These are phyloP conservation scores for Paramormyrops hopkinsi DNA, from an alignment of 2,797 vertebrate species.

Conservation along the genomic window DNA sequence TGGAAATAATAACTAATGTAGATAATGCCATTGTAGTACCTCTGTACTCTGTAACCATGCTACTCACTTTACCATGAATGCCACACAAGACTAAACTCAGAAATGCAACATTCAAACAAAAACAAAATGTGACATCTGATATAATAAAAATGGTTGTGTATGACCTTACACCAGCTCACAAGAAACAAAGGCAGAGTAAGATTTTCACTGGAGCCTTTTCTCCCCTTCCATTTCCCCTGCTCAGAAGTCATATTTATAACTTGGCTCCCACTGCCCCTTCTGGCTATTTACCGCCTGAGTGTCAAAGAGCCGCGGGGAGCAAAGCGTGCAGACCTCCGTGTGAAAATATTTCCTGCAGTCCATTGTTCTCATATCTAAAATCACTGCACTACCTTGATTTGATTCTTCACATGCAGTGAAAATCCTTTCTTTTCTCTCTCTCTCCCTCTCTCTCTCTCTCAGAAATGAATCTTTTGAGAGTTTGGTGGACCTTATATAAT, in stretches of 20 bases:
- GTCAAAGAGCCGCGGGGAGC: background rate
- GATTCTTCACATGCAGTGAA: background rate
- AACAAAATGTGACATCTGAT: background rate
- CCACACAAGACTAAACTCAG: background rate
- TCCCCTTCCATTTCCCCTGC: background rate
- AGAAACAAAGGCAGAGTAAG: background rate
- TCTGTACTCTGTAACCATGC: background rate
- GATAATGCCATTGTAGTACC: background rate
- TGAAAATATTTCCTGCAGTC: background rate
- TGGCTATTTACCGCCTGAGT: background rate
- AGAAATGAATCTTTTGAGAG: background rate
- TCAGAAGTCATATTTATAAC: background rate
- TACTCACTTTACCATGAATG: background rate
- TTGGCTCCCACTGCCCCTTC: background rate
- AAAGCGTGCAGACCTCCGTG: background rate
- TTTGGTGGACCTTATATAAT: background rate
- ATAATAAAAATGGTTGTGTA: background rate
- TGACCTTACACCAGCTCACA: background rate
- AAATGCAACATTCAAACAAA: background rate
- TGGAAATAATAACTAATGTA: background rate
- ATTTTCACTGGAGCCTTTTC: background rate
- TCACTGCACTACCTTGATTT: background rate
- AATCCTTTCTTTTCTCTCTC: background rate
- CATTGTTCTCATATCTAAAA: background rate
- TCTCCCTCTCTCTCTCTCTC: background rate